These are phyloP conservation scores for Phocides pigmalion DNA, from an alignment of 1,140 invertebrate genomes.

Conservation along the genomic window DNA sequence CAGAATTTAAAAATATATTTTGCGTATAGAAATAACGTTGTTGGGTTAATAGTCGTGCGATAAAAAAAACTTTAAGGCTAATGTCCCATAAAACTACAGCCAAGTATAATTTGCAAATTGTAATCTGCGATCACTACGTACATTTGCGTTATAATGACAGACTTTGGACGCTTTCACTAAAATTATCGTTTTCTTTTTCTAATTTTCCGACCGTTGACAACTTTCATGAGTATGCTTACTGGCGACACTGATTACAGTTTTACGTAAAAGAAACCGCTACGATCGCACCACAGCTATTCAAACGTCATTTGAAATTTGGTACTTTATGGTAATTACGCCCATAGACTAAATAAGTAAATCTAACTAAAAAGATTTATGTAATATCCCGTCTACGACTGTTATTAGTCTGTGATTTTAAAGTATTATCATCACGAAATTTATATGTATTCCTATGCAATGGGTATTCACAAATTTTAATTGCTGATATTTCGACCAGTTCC, in stretches of 20 bases:
- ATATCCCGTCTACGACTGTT: too few relatives aligned
- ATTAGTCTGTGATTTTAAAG: too few relatives aligned
- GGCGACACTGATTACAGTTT: slow-evolving; percentile 7
- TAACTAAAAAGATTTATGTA: too few relatives aligned
- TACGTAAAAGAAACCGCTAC: slow-evolving; percentile 1
- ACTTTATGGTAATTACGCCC: neutral
- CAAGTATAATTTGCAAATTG: slow-evolving; percentile 4
- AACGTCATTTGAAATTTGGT: slow-evolving; percentile 6
- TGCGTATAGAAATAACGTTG: too few relatives aligned
- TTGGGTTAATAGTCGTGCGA: neutral
- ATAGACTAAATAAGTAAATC: too few relatives aligned
- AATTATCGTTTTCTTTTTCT: slow-evolving; percentile 30
- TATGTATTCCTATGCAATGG: too few relatives aligned
- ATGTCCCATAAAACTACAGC: slow-evolving; percentile 3
- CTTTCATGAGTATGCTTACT: slow-evolving; percentile 16
- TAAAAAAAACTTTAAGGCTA: slow-evolving; percentile 18
- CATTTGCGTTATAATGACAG: slow-evolving; percentile 26
- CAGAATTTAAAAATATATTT: too few relatives aligned
- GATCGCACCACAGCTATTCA: slow-evolving; percentile 9
- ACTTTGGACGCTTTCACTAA: slow-evolving; percentile 28
- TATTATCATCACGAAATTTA: too few relatives aligned
- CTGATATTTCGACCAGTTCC: too few relatives aligned
- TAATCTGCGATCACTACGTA: slow-evolving; percentile 21
- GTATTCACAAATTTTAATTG: too few relatives aligned
- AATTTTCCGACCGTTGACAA: slow-evolving; percentile 18